Conservation (phyloP, 92 coral and sea anemone species). For the Siderastrea siderea region DNA sequence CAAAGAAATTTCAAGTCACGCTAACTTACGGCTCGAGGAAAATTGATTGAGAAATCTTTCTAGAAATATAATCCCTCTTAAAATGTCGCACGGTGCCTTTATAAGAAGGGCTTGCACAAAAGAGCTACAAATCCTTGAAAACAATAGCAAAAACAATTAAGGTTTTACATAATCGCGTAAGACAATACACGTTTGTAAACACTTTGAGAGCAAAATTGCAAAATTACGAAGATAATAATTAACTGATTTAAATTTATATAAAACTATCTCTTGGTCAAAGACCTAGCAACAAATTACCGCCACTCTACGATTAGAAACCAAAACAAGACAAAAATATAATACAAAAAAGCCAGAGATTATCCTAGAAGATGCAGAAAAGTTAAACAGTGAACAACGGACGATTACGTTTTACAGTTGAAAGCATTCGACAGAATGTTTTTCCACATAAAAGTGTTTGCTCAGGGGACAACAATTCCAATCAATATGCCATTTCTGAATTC, state of each 20-base stretch:
- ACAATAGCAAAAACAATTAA: conserved; percentile 18
- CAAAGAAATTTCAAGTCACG: neutral
- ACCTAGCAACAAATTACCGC: neutral
- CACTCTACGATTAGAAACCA: neutral
- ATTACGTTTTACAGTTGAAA: too few species aligned
- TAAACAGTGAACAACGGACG: too few species aligned
- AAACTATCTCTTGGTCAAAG: neutral
- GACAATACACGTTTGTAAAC: conserved; percentile 28
- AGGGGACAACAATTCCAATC: neutral
- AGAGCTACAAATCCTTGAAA: neutral
- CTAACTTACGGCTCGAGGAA: neutral
- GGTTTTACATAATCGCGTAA: neutral
- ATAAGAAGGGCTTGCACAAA: neutral
- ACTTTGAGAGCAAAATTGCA: neutral
- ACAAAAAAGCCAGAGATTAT: neutral
- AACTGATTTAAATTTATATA: neutral
- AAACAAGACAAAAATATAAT: neutral
- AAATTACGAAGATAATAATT: conserved; percentile 8
- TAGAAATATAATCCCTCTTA: neutral
- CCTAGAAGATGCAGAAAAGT: too few species aligned
- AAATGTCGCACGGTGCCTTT: neutral
- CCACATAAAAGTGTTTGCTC: neutral
- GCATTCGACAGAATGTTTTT: neutral
- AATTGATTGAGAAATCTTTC: neutral
- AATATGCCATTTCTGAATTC: neutral